Percentiles rank a stretch among this genome's conserved stretches.
phyloP scores from a whole-genome alignment of 2,797 vertebrate species.

The Scolopax rusticola region DNA sequence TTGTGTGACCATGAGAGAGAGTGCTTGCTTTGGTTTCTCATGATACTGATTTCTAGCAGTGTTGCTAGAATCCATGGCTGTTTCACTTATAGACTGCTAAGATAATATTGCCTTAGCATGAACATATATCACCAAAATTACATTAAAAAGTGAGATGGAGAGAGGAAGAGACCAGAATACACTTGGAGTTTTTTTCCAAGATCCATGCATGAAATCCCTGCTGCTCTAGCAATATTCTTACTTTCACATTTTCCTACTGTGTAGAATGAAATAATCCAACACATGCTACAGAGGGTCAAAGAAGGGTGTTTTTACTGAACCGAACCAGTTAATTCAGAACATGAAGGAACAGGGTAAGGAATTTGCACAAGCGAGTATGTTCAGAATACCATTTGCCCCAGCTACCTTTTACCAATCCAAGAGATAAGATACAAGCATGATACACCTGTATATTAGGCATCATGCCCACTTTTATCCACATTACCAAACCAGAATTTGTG shows the following conservation, averaged over 20 bases:
- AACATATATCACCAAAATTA: background rate
- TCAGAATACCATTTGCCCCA: background rate
- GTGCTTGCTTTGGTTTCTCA: conserved; percentile 8
- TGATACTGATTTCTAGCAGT: background rate
- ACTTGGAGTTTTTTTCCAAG: background rate
- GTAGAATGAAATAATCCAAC: background rate
- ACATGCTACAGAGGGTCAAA: background rate
- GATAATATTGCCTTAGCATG: background rate
- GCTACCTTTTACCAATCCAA: background rate
- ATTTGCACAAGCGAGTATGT: background rate
- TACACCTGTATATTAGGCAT: background rate
- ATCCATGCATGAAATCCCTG: background rate
- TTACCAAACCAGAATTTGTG: background rate
- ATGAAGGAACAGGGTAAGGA: background rate
- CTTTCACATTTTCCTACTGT: background rate
- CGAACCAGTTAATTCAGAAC: background rate
- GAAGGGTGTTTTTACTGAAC: background rate
- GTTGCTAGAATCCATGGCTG: background rate
- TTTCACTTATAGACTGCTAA: background rate
- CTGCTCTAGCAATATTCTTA: background rate
- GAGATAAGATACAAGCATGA: background rate
- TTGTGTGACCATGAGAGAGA: background rate
- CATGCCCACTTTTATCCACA: background rate
- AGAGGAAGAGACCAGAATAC: background rate
- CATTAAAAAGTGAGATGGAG: background rate